Evolutionary conservation across 2,797 vertebrate species (phyloP).

Genomic region (Sebastes iracundus): DNA sequence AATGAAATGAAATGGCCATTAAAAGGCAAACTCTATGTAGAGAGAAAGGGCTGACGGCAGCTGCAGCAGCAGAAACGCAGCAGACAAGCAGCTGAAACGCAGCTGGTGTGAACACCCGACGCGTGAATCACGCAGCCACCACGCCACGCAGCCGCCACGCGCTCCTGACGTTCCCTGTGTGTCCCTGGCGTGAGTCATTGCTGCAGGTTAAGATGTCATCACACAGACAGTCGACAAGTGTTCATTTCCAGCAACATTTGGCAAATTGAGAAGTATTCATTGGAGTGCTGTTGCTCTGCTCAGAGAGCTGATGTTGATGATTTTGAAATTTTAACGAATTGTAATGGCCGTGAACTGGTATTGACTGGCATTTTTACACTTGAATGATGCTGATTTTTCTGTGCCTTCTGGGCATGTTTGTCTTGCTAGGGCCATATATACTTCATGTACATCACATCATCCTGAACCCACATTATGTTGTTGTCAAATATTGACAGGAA

Average conservation of each 20-base stretch:
- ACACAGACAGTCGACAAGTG: neutral
- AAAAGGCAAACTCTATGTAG: too few relatives aligned
- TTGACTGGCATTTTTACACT: neutral
- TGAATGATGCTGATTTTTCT: neutral
- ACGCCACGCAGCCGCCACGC: too few relatives aligned
- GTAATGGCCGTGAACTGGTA: neutral
- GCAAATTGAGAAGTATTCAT: conserved; percentile 7
- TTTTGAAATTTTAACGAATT: neutral
- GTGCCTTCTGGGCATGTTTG: neutral
- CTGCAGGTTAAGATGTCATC: neutral
- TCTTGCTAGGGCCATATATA: neutral
- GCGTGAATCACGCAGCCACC: too few relatives aligned
- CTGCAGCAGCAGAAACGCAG: too few relatives aligned
- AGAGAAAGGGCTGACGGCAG: too few relatives aligned
- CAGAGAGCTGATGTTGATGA: neutral
- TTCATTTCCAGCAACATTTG: conserved; percentile 9
- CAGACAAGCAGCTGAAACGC: too few relatives aligned
- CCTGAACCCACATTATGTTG: neutral
- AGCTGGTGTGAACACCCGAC: too few relatives aligned
- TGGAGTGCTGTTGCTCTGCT: neutral
- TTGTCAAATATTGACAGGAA: neutral
- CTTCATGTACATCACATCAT: neutral
- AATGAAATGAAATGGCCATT: too few relatives aligned
- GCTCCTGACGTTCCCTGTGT: too few relatives aligned
- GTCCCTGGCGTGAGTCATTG: neutral